Percentiles rank a stretch among this genome's conserved stretches.
These are phyloP conservation scores for Columba livia DNA, from an alignment of 2,113 vertebrate species.

Conservation along the genomic window DNA sequence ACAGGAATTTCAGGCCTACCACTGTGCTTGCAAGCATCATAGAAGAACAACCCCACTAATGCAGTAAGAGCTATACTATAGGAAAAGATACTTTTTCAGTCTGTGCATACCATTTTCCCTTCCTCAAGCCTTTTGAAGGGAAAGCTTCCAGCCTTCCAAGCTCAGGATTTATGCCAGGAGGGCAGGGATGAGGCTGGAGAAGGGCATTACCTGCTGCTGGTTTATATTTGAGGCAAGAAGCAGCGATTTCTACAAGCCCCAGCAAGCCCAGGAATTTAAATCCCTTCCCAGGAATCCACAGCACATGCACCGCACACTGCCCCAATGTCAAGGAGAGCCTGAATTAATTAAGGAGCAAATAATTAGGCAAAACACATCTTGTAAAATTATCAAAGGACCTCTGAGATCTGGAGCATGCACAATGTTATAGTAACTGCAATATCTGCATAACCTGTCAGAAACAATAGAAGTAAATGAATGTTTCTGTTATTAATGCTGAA, in stretches of 20 bases:
- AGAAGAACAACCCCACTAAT: neutral
- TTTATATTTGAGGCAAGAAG: neutral
- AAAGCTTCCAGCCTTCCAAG: neutral
- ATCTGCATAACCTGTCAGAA: conserved; percentile 45
- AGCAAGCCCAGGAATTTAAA: conserved; percentile 12
- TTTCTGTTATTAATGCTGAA: conserved; percentile 16
- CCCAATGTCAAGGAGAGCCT: neutral
- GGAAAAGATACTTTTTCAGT: neutral
- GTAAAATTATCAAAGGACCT: conserved; percentile 49
- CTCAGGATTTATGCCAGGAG: neutral
- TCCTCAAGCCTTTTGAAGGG: neutral
- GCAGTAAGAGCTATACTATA: neutral
- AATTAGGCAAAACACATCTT: conserved; percentile 49
- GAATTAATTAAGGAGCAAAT: conserved; percentile 9
- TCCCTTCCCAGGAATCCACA: neutral
- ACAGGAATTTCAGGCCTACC: neutral
- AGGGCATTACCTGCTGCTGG: neutral
- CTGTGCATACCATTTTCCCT: neutral
- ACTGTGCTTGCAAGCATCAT: neutral
- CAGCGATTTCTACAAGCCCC: neutral
- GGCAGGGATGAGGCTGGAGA: neutral
- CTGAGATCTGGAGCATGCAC: neutral
- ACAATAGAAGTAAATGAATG: neutral
- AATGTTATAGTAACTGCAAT: neutral
- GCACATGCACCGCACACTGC: accelerated